These are phyloP conservation scores for Apamea sordens DNA, from an alignment of 2,888 invertebrate species.

Conservation along the genomic window DNA sequence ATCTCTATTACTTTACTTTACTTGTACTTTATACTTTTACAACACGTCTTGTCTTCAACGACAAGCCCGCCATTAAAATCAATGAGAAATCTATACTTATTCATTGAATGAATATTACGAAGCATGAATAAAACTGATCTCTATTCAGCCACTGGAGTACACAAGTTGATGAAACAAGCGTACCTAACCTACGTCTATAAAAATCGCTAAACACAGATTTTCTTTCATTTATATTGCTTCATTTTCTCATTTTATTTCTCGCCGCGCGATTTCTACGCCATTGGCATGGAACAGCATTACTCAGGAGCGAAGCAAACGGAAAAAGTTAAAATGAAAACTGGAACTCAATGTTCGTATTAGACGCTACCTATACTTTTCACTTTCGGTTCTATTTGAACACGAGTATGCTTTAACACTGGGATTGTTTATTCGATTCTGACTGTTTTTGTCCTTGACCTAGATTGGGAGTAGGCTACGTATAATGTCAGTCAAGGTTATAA, in stretches of 20 bases:
- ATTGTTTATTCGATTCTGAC: constrained; percentile 44
- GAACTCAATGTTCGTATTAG: constrained; percentile 46
- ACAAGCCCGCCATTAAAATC: background rate
- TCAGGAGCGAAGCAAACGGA: constrained; percentile 53
- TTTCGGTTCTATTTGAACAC: constrained; percentile 32
- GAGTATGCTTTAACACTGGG: constrained; percentile 29
- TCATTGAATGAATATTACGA: constrained; percentile 12
- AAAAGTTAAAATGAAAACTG: constrained; percentile 58
- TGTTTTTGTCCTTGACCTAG: constrained; percentile 46
- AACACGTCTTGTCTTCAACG: background rate
- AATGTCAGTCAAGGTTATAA: constrained; percentile 42
- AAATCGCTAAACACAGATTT: constrained; percentile 47
- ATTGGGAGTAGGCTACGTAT: constrained; percentile 22
- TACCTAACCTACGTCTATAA: constrained; percentile 5
- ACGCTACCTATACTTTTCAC: constrained; percentile 23
- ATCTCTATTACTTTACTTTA: background rate
- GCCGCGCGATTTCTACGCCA: constrained; percentile 43
- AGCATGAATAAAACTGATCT: constrained; percentile 35
- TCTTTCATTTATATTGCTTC: constrained; percentile 44
- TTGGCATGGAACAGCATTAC: constrained; percentile 57
- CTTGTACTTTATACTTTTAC: too few species aligned
- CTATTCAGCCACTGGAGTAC: constrained; percentile 33
- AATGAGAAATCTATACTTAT: constrained; percentile 1
- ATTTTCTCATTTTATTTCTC: constrained; percentile 58
- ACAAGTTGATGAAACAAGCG: constrained; percentile 51